Conservation (phyloP, 2,888 invertebrate species). For the Esperia sulphurella region DNA sequence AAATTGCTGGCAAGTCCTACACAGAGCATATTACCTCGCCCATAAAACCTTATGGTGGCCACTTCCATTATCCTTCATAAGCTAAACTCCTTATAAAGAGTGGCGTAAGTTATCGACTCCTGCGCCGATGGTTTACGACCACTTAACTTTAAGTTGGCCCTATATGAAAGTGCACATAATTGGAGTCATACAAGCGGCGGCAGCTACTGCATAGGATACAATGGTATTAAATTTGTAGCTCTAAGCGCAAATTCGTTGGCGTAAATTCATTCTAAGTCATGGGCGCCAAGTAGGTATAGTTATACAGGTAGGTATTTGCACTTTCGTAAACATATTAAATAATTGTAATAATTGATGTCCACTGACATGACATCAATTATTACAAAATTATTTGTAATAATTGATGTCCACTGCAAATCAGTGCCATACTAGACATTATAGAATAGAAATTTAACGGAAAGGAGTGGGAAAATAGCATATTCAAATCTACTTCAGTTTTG, state of each 20-base stretch:
- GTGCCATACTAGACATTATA: too few relatives aligned
- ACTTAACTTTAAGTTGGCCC: slow-evolving; percentile 37
- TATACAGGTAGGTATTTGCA: too few relatives aligned
- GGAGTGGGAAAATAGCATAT: too few relatives aligned
- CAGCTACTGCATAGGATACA: slow-evolving; percentile 9
- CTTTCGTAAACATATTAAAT: too few relatives aligned
- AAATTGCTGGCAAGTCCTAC: slow-evolving; percentile 35
- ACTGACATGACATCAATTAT: too few relatives aligned
- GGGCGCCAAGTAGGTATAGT: too few relatives aligned
- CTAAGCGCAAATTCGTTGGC: neutral
- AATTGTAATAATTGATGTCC: too few relatives aligned
- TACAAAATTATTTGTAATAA: too few relatives aligned
- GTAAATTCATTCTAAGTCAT: too few relatives aligned
- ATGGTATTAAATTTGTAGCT: neutral
- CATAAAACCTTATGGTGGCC: slow-evolving; percentile 59
- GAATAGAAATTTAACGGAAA: too few relatives aligned
- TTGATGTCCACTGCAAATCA: too few relatives aligned
- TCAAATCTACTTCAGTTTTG: too few relatives aligned
- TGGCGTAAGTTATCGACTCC: slow-evolving; percentile 42
- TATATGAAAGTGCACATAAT: slow-evolving; percentile 32
- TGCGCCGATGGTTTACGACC: slow-evolving; percentile 51
- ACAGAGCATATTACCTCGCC: slow-evolving; percentile 26
- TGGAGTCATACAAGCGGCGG: slow-evolving; percentile 24
- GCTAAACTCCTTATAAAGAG: slow-evolving; percentile 49
- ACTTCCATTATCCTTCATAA: slow-evolving; percentile 67